phyloP scores from a whole-genome alignment of 2,113 vertebrate genomes.

The Henicopernis longicauda region DNA sequence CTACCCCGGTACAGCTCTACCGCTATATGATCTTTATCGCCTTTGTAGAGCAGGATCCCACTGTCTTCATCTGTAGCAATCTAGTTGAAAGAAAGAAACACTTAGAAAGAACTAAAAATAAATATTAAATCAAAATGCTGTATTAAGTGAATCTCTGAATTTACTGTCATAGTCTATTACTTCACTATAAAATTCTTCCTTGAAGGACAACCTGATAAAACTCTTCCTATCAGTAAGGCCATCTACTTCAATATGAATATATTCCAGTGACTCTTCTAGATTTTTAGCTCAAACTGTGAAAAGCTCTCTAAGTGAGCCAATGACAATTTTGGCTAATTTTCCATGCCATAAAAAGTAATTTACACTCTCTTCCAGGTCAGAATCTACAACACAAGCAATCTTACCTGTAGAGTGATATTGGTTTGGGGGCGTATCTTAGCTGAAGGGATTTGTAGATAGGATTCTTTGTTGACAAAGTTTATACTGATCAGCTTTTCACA shows the following conservation, averaged over 20 bases:
- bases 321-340: neutral
- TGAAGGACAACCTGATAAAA: neutral
- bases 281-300: neutral
- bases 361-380: neutral
- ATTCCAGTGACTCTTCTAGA: neutral
- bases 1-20: slow-evolving; percentile 93
- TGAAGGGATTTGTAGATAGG: slow-evolving; percentile 91
- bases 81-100: slow-evolving; percentile 68
- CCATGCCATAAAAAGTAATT: neutral
- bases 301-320: neutral
- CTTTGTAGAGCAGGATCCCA: slow-evolving; percentile 93
- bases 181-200: neutral
- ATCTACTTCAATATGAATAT: neutral
- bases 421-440: slow-evolving; percentile 82
- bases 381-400: neutral
- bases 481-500: slow-evolving; percentile 94
- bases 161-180: neutral
- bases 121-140: neutral
- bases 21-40: slow-evolving; percentile 89
- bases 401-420: slow-evolving; percentile 96
- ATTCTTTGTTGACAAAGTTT: slow-evolving; percentile 91
- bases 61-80: slow-evolving; percentile 97
- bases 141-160: neutral
- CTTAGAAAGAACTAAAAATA: neutral
- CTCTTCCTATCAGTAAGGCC: neutral